These are phyloP conservation scores for Cavia porcellus DNA, from an alignment of 2,113 vertebrate species.

Conservation along the genomic window DNA sequence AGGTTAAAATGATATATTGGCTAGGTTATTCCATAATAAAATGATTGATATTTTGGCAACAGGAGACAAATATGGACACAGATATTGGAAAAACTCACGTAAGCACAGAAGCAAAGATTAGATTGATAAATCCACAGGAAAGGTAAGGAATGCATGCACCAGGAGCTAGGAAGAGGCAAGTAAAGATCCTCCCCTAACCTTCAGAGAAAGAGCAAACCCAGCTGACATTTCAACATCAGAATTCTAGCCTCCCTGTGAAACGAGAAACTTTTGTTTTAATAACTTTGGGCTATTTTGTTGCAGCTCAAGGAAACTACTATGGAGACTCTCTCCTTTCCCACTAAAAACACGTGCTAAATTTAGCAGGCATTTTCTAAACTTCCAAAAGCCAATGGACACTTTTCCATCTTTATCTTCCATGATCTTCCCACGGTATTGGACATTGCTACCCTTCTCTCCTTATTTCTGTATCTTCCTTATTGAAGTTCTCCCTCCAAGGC, in stretches of 20 bases:
- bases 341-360: neutral
- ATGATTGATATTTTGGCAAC: neutral
- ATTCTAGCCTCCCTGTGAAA: neutral
- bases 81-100: neutral
- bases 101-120: neutral
- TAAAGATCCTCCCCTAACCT: neutral
- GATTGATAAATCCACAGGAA: neutral
- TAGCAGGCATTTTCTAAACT: neutral
- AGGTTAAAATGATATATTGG: neutral
- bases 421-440: neutral
- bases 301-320: neutral
- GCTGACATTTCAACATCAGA: neutral
- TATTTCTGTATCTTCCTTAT: neutral
- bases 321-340: neutral
- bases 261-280: neutral
- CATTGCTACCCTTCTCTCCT: neutral
- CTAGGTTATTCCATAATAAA: neutral
- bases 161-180: neutral
- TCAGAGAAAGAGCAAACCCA: neutral
- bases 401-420: neutral
- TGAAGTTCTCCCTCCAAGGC: neutral
- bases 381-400: neutral
- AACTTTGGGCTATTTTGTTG: constrained; percentile 19
- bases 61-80: neutral
- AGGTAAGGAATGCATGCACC: neutral